A percentile compares a stretch with the other conserved stretches of the same genome.
These are phyloP conservation scores for Pimephales promelas DNA, from an alignment of 2,113 vertebrate species.

Conservation along the genomic window DNA sequence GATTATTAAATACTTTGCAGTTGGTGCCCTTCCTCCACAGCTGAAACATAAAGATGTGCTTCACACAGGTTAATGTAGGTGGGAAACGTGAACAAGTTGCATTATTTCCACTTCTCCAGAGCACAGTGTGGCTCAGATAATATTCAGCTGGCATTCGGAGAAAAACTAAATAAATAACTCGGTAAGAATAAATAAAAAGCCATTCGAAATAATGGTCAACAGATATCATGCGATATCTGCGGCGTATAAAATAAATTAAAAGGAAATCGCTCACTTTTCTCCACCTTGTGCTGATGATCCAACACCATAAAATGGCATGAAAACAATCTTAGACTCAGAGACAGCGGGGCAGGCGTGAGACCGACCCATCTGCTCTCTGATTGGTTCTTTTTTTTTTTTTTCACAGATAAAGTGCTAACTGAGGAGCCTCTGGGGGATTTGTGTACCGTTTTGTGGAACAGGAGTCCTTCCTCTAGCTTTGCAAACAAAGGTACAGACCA, in stretches of 20 bases:
- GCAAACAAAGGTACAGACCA: conserved; percentile 56
- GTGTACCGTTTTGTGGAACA: conserved; percentile 68
- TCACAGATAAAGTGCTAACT: conserved; percentile 81
- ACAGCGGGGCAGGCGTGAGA: background rate
- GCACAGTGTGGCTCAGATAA: conserved; percentile 75
- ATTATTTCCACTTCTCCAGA: conserved; percentile 60
- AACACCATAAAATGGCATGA: conserved; percentile 65
- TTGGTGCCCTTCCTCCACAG: conserved; percentile 60
- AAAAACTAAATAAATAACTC: conserved; percentile 88
- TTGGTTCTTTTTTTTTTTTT: conserved; percentile 65
- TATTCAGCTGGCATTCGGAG: conserved; percentile 74
- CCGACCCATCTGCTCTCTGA: conserved; percentile 24
- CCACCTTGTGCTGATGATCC: conserved; percentile 67
- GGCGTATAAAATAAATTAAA: conserved; percentile 69
- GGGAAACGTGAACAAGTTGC: conserved; percentile 56
- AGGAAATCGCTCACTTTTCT: conserved; percentile 67
- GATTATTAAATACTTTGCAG: conserved; percentile 75
- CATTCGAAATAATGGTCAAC: conserved; percentile 79
- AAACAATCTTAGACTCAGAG: conserved; percentile 59
- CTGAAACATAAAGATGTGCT: conserved; percentile 27
- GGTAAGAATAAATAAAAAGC: conserved; percentile 81
- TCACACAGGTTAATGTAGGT: conserved; percentile 42
- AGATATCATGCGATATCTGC: conserved; percentile 71
- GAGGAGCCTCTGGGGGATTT: conserved; percentile 70
- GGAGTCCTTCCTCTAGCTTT: conserved; percentile 61